Evolutionary conservation across 2,888 invertebrate species (phyloP), one percentile per base, ranked within the genome.

Genomic region (Trichopoda pennipes): DNA sequence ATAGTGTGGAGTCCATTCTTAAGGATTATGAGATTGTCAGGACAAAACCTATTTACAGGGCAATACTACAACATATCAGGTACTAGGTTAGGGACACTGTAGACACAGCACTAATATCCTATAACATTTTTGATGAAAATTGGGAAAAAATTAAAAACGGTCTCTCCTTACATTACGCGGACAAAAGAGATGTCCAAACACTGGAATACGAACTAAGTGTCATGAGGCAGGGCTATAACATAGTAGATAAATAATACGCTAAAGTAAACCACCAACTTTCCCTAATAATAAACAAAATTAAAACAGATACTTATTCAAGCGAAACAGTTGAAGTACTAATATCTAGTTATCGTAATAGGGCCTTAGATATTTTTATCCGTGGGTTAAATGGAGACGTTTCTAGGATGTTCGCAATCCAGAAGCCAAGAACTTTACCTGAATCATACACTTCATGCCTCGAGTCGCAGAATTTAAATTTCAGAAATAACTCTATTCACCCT

Each of bases 21-120:
- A 28, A 68, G 17, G 61, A 83, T 66, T 66, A 81, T 75, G 44
- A 63, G 19, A 75, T 85, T 12, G 68, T 83, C 3, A 68, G 17
- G 16, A 3, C 14, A 51, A 84, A 84, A 60, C 76, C 82, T 8
- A 51, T 82, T 1, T 84, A 84, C 28, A 80, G 74, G n/a, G 84
- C 79, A n/a, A 84, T 84, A 16, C 49, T 84, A 3, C 56, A 85
- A 60, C 51, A 63, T 47, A 68, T 84, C 9, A 44, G 82, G 12
- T 55, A 63, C 7, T 75, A 83, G 19, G 74, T 84, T n/a, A 47
- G 81, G 17, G 84, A 78, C 3, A 23, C 56, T 14, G 82, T 77
- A 1, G 61, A 81, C 38, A 49, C 63, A 6, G 79, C 81, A 16
- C 23, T 84, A n/a, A 63, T 76, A 3, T 69, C 69, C 0, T 72